These are phyloP conservation scores for Aramus guarauna DNA, from an alignment of 2,113 vertebrate genomes.

Conservation along the genomic window DNA sequence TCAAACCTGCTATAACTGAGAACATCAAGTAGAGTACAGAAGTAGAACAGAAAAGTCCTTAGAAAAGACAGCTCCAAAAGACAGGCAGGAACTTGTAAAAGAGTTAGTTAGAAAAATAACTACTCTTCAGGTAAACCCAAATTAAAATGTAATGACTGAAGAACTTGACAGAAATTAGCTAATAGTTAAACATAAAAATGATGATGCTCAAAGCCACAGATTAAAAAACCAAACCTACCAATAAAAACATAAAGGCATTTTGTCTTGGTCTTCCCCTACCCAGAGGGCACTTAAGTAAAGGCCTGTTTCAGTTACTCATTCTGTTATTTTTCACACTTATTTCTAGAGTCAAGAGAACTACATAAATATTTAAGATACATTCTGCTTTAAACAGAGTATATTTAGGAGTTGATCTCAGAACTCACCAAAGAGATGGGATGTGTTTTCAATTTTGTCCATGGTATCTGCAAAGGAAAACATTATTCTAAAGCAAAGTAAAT, in stretches of 20 bases:
- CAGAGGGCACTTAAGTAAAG: neutral
- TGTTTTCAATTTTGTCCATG: constrained; percentile 98
- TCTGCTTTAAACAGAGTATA: neutral
- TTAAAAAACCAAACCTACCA: neutral
- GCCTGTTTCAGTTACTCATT: neutral
- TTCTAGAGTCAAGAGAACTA: neutral
- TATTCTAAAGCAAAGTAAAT: constrained; percentile 41
- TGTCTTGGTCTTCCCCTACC: neutral
- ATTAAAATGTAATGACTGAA: neutral
- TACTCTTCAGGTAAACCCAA: neutral
- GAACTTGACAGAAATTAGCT: neutral
- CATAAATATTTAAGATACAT: neutral
- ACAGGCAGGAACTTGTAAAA: neutral
- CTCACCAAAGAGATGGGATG: constrained; percentile 94
- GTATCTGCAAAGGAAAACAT: constrained; percentile 82
- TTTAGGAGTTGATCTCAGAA: constrained; percentile 16
- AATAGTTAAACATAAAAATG: neutral
- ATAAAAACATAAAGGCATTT: neutral
- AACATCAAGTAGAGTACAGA: neutral
- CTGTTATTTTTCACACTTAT: neutral
- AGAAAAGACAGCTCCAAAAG: neutral
- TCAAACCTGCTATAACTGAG: neutral
- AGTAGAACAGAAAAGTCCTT: neutral
- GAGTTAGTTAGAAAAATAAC: neutral
- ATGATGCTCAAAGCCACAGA: neutral